These are phyloP conservation scores for Iguana delicatissima DNA, from an alignment of 2,797 vertebrate genomes.

Conservation along the genomic window DNA sequence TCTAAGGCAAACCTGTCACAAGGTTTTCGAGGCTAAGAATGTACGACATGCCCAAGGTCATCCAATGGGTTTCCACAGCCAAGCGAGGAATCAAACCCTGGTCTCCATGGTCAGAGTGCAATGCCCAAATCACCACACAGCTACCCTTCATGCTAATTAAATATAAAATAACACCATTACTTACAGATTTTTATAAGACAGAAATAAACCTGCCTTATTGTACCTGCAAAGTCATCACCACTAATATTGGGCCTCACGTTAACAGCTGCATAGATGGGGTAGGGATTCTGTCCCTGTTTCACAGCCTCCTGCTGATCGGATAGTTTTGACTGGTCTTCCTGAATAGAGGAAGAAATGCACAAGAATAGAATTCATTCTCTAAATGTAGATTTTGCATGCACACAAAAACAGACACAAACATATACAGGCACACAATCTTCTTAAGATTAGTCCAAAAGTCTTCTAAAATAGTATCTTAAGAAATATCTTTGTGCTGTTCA, in stretches of 20 bases:
- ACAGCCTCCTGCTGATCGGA: constrained; percentile 82
- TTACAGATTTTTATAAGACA: constrained; percentile 1
- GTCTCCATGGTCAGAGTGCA: no score
- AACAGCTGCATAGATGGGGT: constrained; percentile 82
- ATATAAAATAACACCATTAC: constrained; percentile 6
- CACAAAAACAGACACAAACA: not conserved
- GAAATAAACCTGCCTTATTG: constrained; percentile 37
- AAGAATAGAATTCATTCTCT: not conserved
- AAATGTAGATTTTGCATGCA: not conserved
- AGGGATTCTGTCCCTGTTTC: constrained; percentile 81
- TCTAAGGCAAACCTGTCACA: no score
- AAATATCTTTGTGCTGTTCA: not conserved
- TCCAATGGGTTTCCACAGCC: no score
- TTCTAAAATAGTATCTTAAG: not conserved
- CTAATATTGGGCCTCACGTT: constrained; percentile 78
- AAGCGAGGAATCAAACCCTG: no score
- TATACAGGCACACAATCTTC: not conserved
- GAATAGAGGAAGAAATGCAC: constrained; percentile 37
- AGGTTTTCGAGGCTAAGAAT: no score
- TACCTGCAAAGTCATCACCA: constrained; percentile 81
- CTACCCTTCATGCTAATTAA: not conserved
- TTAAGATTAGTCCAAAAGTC: not conserved
- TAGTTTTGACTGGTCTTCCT: constrained; percentile 81
- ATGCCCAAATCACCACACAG: no score
- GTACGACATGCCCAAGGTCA: no score